Percentiles rank a stretch among this genome's conserved stretches.
Conservation (phyloP, 2,797 vertebrate species). For the Ciconia nigra region DNA sequence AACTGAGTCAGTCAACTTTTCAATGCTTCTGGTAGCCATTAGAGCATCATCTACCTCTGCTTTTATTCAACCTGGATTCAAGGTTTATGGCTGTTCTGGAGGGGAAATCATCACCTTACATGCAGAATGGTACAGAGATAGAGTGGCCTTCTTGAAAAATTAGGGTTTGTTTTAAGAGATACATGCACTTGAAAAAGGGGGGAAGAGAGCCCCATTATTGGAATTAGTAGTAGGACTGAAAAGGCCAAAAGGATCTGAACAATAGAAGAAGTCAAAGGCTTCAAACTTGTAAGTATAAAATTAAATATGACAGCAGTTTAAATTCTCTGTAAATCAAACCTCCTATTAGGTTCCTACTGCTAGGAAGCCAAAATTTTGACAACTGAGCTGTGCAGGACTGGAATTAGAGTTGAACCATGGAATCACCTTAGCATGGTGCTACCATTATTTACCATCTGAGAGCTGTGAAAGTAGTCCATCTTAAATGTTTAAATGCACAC, state of each 20-base stretch:
- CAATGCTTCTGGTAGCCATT: background rate
- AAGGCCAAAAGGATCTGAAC: background rate
- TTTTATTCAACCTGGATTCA: background rate
- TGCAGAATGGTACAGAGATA: background rate
- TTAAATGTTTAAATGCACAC: background rate
- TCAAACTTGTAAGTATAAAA: background rate
- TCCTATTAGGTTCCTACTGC: background rate
- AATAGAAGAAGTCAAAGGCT: background rate
- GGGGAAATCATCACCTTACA: background rate
- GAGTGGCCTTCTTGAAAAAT: background rate
- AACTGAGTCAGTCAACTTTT: background rate
- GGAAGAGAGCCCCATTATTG: fast-evolving
- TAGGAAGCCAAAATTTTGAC: background rate
- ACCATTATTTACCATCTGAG: background rate
- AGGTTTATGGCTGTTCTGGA: background rate
- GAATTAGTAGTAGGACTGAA: background rate
- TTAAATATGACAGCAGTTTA: background rate
- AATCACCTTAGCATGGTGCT: background rate
- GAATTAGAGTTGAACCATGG: background rate
- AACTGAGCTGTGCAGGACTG: background rate
- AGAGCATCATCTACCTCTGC: background rate
- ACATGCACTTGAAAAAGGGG: fast-evolving
- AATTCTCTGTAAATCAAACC: background rate
- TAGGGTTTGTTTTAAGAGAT: background rate
- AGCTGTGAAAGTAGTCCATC: background rate